These are phyloP conservation scores for Ceraclea dissimilis DNA, from an alignment of 2,888 invertebrate genomes.

Conservation along the genomic window DNA sequence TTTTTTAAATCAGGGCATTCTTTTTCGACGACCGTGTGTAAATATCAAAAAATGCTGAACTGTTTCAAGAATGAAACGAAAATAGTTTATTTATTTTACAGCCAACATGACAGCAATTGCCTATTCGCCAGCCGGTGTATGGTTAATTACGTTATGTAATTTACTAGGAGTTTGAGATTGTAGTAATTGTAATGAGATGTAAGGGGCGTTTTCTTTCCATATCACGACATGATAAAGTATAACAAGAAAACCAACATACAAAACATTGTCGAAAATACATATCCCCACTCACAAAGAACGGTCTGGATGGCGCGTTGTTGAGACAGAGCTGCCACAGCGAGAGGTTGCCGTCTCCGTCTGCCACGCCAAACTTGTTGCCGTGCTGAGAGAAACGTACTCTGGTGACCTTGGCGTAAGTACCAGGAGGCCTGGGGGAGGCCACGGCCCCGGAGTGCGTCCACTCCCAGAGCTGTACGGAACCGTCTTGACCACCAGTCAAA, in stretches of 20 bases:
- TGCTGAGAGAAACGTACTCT: slow-evolving; percentile 93
- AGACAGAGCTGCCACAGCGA: slow-evolving; percentile 91
- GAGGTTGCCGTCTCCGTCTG: slow-evolving; percentile 94
- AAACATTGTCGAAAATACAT: slow-evolving; percentile 2
- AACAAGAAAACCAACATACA: slow-evolving; percentile 11
- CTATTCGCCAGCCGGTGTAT: too few relatives aligned
- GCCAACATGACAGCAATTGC: too few relatives aligned
- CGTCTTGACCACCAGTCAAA: slow-evolving; percentile 91
- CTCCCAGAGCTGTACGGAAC: slow-evolving; percentile 95
- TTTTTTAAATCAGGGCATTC: too few relatives aligned
- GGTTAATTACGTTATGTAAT: too few relatives aligned
- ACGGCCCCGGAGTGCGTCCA: slow-evolving; percentile 94
- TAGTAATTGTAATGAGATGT: too few relatives aligned
- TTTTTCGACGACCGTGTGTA: too few relatives aligned
- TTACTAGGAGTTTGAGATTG: too few relatives aligned
- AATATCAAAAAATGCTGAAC: too few relatives aligned
- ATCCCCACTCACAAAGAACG: slow-evolving; percentile 72
- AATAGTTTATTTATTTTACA: too few relatives aligned
- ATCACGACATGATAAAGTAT: neutral
- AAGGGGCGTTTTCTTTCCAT: neutral
- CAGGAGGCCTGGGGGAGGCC: slow-evolving; percentile 84
- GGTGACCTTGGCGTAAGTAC: slow-evolving; percentile 92
- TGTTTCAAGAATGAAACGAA: too few relatives aligned
- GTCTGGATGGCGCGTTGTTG: slow-evolving; percentile 65
- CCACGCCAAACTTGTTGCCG: slow-evolving; percentile 97